Base-by-base conservation (phyloP, 1,140 invertebrate species). In the Armadillidium nasatum region DNA sequence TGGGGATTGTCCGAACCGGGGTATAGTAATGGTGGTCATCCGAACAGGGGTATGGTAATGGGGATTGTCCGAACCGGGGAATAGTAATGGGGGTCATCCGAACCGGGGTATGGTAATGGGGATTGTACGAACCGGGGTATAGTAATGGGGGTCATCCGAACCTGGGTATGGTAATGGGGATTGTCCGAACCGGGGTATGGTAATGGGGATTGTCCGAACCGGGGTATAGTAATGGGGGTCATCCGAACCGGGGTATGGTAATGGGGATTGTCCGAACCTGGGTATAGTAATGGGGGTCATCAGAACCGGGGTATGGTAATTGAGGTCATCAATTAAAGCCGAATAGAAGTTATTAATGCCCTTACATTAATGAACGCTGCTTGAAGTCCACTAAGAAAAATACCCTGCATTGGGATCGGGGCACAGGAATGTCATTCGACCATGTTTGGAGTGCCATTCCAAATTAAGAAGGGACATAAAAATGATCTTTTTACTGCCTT, bases 381-480 rank as follows among this genome's bases (percentile, higher is more conserved):
- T 60, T 60, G 50, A 60, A 19, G 50, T 60, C 50, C 50, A 60
- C 50, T 33, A 60, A 60, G 50, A 60, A 19, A 60, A 60, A 60
- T 60, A 19, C 1, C 50, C 50, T 60, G 50, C 50, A 60, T 60
- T 60, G 50, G 50, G 2, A 60, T 60, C 19, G 11, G 50, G 50
- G 50, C 50, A 60, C 7, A 60, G 50, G 50, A 60, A 60, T 60
- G 50, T 7, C 50, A 60, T 13, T 60, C 11, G 2, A 19, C 19
- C 50, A 60, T 60, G 50, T 60, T 60, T 19, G 19, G 50, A 60
- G 50, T 60, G 50, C 50, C 50, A 60, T 60, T 60, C 50, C 50
- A 60, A 60, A 60, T 60, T 60, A 60, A 60, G 50, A 60, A 60
- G 19, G 50, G 50, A 60, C 50, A 60, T 60, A 60, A 60, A 60